phyloP scores from a whole-genome alignment of 1,140 invertebrate genomes.

The Aethina tumida region DNA sequence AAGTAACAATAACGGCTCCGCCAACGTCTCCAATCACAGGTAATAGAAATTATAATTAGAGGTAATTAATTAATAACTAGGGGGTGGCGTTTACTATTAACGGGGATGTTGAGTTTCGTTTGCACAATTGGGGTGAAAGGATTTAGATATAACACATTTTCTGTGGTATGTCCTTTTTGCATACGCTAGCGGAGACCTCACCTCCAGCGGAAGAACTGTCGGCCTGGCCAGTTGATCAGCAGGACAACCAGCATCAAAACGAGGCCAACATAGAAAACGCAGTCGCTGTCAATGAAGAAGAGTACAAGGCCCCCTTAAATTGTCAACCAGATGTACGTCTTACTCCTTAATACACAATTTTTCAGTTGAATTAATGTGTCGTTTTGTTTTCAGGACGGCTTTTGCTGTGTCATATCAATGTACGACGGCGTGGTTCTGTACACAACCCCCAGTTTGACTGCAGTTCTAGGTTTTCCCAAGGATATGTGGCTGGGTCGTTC shows the following conservation, averaged over 20 bases:
- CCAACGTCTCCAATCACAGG: constrained; percentile 14
- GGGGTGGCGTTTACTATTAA: no score
- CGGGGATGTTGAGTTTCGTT: no score
- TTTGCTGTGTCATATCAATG: constrained; percentile 72
- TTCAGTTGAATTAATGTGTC: no score
- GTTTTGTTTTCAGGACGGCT: constrained; percentile 51
- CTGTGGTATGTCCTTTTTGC: constrained; percentile 21
- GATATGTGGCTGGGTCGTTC: constrained; percentile 78
- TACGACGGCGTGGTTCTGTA: constrained; percentile 69
- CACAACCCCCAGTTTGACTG: constrained; percentile 57
- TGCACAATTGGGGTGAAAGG: no score
- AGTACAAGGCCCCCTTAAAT: constrained; percentile 6
- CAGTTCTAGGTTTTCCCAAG: constrained; percentile 66
- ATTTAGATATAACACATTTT: constrained; percentile 20
- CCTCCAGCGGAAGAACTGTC: constrained; percentile 29
- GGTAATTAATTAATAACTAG: neutral
- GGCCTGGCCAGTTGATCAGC: constrained; percentile 15
- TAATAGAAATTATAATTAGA: constrained; percentile 15
- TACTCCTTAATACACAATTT: no score
- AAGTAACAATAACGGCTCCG: neutral
- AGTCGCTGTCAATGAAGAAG: constrained; percentile 20
- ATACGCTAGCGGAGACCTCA: constrained; percentile 20
- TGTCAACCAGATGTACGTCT: constrained; percentile 17
- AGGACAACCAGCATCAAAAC: no score
- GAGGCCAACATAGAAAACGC: constrained; percentile 22